Conservation (phyloP, 2,113 vertebrate genomes). For the Hypanus sabinus region DNA sequence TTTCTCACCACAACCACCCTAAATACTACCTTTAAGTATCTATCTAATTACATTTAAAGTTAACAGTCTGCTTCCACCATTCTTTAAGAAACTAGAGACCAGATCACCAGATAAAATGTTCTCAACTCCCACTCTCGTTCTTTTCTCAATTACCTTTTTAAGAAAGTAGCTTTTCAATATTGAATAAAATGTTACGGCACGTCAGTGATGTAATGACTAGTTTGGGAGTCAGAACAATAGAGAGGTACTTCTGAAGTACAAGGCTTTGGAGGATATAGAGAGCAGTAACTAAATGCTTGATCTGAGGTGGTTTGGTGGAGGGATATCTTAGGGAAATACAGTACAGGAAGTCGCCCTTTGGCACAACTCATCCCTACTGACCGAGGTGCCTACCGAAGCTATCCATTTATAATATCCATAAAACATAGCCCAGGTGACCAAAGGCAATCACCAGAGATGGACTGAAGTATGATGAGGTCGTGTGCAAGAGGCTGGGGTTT, state of each 20-base stretch:
- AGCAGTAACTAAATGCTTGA: too few species aligned
- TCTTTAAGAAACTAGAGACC: not conserved
- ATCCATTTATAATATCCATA: too few species aligned
- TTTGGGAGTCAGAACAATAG: too few species aligned
- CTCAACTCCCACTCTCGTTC: not conserved
- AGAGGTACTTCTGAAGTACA: too few species aligned
- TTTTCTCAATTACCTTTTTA: not conserved
- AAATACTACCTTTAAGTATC: not conserved
- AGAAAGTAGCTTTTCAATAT: not conserved
- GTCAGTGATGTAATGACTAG: not conserved
- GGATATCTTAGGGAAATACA: too few species aligned
- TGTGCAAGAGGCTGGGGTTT: not conserved
- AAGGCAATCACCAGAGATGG: not conserved
- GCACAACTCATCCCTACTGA: too few species aligned
- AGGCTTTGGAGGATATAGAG: too few species aligned
- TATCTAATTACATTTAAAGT: not conserved
- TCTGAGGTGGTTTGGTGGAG: too few species aligned
- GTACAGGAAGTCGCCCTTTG: too few species aligned
- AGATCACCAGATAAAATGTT: not conserved
- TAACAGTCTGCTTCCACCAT: not conserved
- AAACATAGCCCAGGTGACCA: too few species aligned
- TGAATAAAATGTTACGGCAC: not conserved
- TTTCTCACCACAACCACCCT: not conserved
- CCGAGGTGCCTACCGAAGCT: too few species aligned
- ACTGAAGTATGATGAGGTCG: not conserved